Percentiles rank a stretch among this genome's conserved stretches.
phyloP scores from a whole-genome alignment of 1,140 invertebrate species.

The Euwallacea fornicatus region DNA sequence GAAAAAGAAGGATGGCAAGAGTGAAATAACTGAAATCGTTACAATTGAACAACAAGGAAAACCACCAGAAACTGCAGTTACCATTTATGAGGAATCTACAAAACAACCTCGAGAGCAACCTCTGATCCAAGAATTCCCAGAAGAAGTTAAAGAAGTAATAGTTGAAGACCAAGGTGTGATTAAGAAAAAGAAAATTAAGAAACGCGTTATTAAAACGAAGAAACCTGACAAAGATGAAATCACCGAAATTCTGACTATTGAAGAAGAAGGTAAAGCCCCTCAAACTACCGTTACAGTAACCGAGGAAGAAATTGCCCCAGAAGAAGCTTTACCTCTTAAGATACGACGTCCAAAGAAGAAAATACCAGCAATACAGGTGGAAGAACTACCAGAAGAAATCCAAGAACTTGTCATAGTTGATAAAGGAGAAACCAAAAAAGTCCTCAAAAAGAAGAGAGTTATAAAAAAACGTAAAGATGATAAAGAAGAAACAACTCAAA shows the following conservation, averaged over 20 bases:
- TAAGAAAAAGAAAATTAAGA: constrained; percentile 44
- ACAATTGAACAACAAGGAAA: constrained; percentile 49
- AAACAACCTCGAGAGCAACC: constrained; percentile 47
- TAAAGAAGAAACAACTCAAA: constrained; percentile 48
- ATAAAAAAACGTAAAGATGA: constrained; percentile 51
- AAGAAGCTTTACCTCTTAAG: constrained; percentile 20
- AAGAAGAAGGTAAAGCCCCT: constrained; percentile 49
- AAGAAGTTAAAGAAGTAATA: constrained; percentile 42
- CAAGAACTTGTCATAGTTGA: constrained; percentile 45
- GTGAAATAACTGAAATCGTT: constrained; percentile 51
- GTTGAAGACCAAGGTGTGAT: constrained; percentile 46
- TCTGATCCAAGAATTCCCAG: constrained; percentile 38
- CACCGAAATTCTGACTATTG: constrained; percentile 46
- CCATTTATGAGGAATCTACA: constrained; percentile 47
- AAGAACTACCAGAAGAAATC: constrained; percentile 48
- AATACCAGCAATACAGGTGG: constrained; percentile 39
- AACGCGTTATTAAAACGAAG: constrained; percentile 46
- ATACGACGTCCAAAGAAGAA: constrained; percentile 14
- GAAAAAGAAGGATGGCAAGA: constrained; percentile 49
- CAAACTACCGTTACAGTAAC: constrained; percentile 49
- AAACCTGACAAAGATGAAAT: constrained; percentile 45
- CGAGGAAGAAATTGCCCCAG: constrained; percentile 8
- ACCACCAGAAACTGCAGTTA: constrained; percentile 46
- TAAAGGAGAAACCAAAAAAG: constrained; percentile 46
- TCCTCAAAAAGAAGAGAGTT: constrained; percentile 50